Percentiles rank a stretch among this genome's conserved stretches.
Evolutionary conservation across 2,797 vertebrate species (phyloP).

Genomic region (Tiaroga cobitis): DNA sequence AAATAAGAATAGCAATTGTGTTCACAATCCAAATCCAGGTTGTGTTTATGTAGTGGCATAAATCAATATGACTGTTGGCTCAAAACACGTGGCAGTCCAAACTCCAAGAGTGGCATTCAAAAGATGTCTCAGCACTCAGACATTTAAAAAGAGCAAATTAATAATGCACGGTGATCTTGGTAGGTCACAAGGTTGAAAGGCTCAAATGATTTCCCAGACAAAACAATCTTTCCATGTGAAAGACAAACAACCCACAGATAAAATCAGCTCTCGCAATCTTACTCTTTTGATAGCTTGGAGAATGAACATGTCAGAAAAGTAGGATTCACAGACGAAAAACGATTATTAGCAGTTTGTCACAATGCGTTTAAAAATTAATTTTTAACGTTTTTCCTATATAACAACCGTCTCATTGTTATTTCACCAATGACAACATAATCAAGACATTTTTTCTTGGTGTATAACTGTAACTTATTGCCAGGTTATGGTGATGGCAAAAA

Average conservation of each 20-base stretch:
- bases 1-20: background rate
- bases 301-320: conserved; percentile 55
- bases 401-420: background rate
- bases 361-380: conserved; percentile 63
- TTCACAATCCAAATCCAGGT: background rate
- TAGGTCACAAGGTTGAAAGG: conserved; percentile 59
- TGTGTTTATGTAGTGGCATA: background rate
- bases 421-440: background rate
- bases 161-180: conserved; percentile 68
- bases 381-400: background rate
- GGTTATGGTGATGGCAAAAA: background rate
- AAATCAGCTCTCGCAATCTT: conserved; percentile 50
- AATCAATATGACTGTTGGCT: conserved; percentile 52
- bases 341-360: conserved; percentile 60
- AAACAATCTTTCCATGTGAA: conserved; percentile 71
- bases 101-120: conserved; percentile 55
- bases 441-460: background rate
- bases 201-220: conserved; percentile 66
- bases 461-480: background rate
- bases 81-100: conserved; percentile 47
- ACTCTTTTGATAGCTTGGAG: conserved; percentile 60
- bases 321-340: conserved; percentile 47
- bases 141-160: conserved; percentile 63
- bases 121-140: conserved; percentile 45
- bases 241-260: conserved; percentile 63